A percentile compares a stretch with the other conserved stretches of the same genome.
Conservation (phyloP, 2,888 invertebrate species). For the Enchytraeus crypticus region DNA sequence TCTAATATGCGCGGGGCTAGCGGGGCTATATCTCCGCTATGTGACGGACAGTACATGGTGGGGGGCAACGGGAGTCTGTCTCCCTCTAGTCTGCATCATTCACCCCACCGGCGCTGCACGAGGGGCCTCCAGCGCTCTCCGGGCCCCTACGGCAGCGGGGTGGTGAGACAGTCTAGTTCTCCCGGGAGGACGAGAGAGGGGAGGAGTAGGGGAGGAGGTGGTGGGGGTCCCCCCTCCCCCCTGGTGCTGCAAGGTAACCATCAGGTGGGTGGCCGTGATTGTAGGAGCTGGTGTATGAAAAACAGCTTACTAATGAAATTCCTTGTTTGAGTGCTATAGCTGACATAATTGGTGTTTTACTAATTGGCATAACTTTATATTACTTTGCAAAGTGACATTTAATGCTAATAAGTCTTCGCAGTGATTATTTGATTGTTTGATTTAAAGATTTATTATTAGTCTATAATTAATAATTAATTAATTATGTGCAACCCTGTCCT, state of each 20-base stretch:
- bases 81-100: too few species aligned
- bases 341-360: too few species aligned
- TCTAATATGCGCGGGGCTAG: slow-evolving; percentile 76
- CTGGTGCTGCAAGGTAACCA: background rate
- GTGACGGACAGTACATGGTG: slow-evolving; percentile 40
- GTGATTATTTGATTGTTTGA: background rate
- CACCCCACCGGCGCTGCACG: too few species aligned
- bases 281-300: background rate
- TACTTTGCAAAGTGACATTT: too few species aligned
- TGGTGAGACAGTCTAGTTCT: background rate
- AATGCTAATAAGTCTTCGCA: too few species aligned
- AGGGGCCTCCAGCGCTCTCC: background rate
- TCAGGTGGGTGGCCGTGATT: background rate
- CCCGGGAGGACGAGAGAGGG: background rate
- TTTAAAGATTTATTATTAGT: too few species aligned
- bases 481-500: too few species aligned
- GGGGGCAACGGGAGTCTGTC: too few species aligned
- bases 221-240: background rate
- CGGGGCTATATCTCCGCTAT: slow-evolving; percentile 64
- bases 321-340: too few species aligned
- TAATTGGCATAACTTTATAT: too few species aligned
- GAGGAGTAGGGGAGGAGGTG: background rate
- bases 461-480: too few species aligned
- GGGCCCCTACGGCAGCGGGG: background rate
- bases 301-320: too few species aligned